Conservation (phyloP, 2,113 vertebrate genomes). For the Rhadina sibilatrix region DNA sequence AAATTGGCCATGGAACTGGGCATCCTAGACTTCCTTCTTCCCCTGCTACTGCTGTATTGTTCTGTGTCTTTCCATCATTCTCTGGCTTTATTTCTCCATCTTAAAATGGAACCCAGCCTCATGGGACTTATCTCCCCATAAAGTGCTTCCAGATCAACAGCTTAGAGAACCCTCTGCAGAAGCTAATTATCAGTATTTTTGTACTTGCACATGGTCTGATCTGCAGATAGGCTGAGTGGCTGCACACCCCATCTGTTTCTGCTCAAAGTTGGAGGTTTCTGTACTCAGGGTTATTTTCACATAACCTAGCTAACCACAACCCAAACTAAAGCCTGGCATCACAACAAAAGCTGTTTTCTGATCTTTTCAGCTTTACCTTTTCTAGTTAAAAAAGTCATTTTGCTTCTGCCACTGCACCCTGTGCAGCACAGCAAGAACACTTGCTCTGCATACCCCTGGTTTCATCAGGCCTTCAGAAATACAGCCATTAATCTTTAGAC, state of each 20-base stretch:
- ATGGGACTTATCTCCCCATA: neutral
- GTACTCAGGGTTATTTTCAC: neutral
- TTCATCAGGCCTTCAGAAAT: neutral
- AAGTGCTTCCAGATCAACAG: neutral
- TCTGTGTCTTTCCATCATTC: neutral
- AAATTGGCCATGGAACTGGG: neutral
- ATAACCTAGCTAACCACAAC: neutral
- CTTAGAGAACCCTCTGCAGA: neutral
- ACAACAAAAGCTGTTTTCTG: neutral
- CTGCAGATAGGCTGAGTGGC: neutral
- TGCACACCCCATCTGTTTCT: neutral
- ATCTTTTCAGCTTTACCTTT: neutral
- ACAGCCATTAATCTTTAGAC: neutral
- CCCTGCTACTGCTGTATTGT: neutral
- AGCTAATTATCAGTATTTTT: neutral
- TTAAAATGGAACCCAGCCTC: neutral
- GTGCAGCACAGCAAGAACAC: neutral
- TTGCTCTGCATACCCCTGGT: neutral
- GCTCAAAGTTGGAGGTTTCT: neutral
- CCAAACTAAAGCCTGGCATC: neutral
- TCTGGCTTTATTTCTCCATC: neutral
- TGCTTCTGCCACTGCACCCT: neutral
- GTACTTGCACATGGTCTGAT: neutral
- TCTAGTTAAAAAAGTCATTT: neutral
- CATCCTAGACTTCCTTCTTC: neutral